Percentiles rank a stretch among this genome's conserved stretches.
These are phyloP conservation scores for Callithrix jacchus DNA, from an alignment of 2,113 vertebrate genomes.

Conservation along the genomic window DNA sequence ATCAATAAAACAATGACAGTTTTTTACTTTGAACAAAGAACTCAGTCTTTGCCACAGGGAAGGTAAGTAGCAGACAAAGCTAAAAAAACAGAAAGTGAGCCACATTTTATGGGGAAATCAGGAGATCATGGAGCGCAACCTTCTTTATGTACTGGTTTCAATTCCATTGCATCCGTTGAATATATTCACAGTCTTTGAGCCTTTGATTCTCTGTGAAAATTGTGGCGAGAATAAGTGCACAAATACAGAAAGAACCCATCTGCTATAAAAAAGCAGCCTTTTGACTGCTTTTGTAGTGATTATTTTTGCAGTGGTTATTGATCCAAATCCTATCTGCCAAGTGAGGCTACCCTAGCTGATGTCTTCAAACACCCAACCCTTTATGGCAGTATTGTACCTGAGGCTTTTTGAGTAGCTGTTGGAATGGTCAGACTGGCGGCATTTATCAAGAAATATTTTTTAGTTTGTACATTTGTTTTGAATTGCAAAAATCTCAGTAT, in stretches of 20 bases:
- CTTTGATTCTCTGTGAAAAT: neutral
- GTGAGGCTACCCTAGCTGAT: neutral
- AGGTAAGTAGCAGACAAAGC: neutral
- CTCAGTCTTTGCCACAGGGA: neutral
- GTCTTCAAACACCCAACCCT: neutral
- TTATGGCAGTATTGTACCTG: neutral
- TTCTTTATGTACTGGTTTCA: rapidly evolving
- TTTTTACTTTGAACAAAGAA: slow-evolving; percentile 33
- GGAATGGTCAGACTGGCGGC: neutral
- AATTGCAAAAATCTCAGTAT: neutral
- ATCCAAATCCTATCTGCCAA: neutral
- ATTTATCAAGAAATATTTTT: neutral
- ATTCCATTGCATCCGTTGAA: neutral
- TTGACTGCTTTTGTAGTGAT: neutral
- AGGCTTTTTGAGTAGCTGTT: neutral
- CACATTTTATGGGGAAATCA: neutral
- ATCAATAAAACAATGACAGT: neutral
- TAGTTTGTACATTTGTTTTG: neutral
- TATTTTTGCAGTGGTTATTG: neutral
- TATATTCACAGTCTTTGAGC: neutral
- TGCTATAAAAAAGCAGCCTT: neutral
- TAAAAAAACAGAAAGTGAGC: neutral
- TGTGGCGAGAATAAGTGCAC: neutral
- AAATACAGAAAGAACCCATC: neutral
- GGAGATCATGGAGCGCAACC: rapidly evolving